Percentiles rank a stretch among this genome's conserved stretches.
Evolutionary conservation across 2,797 vertebrate genomes (phyloP).

Genomic region (Helicolenus hilgendorfi): DNA sequence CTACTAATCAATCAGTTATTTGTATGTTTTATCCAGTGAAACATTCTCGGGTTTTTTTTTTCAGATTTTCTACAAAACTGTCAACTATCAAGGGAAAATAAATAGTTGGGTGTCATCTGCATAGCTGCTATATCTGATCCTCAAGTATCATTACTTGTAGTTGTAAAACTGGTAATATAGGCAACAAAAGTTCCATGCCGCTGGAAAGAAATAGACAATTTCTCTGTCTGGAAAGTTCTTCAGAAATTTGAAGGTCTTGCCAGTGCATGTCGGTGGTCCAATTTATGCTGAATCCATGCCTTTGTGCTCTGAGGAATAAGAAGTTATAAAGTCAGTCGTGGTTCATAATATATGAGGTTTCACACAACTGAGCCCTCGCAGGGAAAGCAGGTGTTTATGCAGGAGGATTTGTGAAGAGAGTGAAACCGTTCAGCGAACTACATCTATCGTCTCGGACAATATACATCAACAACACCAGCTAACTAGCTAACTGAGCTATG

Average conservation of each 20-base stretch:
- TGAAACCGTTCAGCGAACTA: too few relatives aligned
- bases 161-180: neutral
- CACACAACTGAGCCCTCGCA: neutral
- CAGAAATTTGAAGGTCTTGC: neutral
- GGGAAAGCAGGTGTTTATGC: neutral
- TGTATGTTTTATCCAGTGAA: neutral
- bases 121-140: neutral
- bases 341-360: neutral
- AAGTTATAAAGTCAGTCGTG: neutral
- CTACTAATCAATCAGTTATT: neutral
- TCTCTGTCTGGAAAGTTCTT: neutral
- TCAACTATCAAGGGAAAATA: neutral
- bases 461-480: too few relatives aligned
- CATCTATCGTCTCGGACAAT: too few relatives aligned
- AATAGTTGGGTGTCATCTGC: neutral
- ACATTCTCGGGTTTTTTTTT: neutral
- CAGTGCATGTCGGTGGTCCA: neutral
- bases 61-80: neutral
- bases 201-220: neutral
- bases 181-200: neutral
- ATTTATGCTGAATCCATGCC: neutral
- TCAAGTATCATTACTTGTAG: too few relatives aligned
- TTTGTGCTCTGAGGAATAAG: neutral
- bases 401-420: neutral
- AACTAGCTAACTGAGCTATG: too few relatives aligned